phyloP scores from a whole-genome alignment of 2,797 vertebrate species.

The Potorous gilbertii region DNA sequence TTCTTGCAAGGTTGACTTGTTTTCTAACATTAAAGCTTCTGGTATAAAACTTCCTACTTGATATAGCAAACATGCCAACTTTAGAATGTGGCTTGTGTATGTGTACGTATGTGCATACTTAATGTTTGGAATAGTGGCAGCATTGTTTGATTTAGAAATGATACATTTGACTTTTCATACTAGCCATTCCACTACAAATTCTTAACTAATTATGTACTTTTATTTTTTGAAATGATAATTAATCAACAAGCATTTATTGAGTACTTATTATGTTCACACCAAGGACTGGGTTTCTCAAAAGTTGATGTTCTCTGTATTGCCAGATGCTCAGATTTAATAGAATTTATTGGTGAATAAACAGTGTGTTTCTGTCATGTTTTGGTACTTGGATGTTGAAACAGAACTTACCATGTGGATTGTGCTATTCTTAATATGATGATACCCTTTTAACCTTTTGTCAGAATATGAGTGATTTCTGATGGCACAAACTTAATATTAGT shows the following conservation, averaged over 20 bases:
- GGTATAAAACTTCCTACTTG: slow-evolving; percentile 42
- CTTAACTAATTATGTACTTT: slow-evolving; percentile 41
- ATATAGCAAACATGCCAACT: neutral
- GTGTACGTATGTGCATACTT: slow-evolving; percentile 36
- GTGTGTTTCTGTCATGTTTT: neutral
- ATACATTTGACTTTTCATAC: slow-evolving; percentile 51
- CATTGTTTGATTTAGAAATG: slow-evolving; percentile 39
- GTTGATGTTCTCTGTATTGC: neutral
- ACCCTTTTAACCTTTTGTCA: neutral
- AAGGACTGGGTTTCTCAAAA: neutral
- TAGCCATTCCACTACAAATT: slow-evolving; percentile 37
- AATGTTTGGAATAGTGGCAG: slow-evolving; percentile 10
- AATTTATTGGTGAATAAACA: neutral
- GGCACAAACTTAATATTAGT: neutral
- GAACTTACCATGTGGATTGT: neutral
- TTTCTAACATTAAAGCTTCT: slow-evolving; percentile 39
- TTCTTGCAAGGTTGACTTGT: slow-evolving; percentile 16
- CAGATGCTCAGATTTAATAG: neutral
- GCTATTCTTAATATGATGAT: neutral
- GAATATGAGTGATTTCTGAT: neutral
- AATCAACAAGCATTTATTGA: neutral
- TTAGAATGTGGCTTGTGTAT: slow-evolving; percentile 31
- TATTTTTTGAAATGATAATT: slow-evolving; percentile 26
- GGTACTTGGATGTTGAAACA: neutral
- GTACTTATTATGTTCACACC: neutral